Percentiles rank a stretch among this genome's conserved stretches.
phyloP scores from a whole-genome alignment of 2,888 invertebrate species.

The Apamea epomidion region DNA sequence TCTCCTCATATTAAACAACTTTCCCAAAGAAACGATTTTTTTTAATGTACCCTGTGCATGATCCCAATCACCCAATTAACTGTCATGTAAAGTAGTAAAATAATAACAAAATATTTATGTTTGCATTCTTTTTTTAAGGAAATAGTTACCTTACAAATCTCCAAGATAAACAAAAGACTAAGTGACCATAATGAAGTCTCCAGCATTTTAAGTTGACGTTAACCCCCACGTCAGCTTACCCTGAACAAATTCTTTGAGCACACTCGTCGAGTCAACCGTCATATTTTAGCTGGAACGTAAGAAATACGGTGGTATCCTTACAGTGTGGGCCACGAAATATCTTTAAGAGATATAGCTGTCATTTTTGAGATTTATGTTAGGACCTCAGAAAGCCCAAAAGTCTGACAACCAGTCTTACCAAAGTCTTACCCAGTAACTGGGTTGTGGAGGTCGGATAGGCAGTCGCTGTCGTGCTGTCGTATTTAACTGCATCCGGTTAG shows the following conservation, averaged over 20 bases:
- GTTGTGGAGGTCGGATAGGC: not conserved
- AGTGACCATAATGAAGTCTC: constrained; percentile 43
- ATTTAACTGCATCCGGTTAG: not conserved
- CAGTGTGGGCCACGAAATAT: constrained; percentile 34
- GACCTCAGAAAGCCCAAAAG: not conserved
- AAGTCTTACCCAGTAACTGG: not conserved
- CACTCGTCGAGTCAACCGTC: constrained; percentile 60
- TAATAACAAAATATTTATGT: not conserved
- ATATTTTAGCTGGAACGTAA: constrained; percentile 69
- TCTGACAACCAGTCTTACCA: not conserved
- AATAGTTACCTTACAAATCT: constrained; percentile 5
- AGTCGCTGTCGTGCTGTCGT: not conserved
- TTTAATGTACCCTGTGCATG: too few species aligned
- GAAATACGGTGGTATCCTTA: constrained; percentile 60
- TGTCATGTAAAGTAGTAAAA: not conserved
- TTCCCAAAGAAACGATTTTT: too few species aligned
- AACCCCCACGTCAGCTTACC: constrained; percentile 58
- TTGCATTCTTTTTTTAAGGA: fast-evolving
- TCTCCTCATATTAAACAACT: too few species aligned
- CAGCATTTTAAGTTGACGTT: constrained; percentile 50
- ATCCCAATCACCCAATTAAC: too few species aligned
- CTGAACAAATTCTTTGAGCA: constrained; percentile 68
- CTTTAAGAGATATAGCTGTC: not conserved
- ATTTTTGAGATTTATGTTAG: not conserved
- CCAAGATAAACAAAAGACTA: constrained; percentile 14